Conservation (phyloP, 2,797 vertebrate species). For the Periophthalmus magnuspinnatus region DNA sequence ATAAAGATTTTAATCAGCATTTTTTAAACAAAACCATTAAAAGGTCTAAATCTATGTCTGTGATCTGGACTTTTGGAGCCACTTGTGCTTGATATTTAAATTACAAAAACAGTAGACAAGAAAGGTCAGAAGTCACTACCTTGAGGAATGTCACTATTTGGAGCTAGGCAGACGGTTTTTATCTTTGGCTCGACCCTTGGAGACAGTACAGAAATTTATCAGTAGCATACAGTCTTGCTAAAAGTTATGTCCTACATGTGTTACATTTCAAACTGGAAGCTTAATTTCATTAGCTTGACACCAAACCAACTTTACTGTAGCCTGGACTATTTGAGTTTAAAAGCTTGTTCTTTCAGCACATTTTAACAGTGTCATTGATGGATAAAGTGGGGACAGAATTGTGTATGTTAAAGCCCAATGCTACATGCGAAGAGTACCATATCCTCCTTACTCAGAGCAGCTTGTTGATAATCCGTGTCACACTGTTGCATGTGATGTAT, state of each 20-base stretch:
- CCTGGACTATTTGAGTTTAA: constrained; percentile 17
- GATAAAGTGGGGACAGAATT: constrained; percentile 10
- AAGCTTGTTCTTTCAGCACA: constrained; percentile 21
- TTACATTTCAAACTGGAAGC: constrained; percentile 10
- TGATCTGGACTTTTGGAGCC: constrained; percentile 19
- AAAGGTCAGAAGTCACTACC: constrained; percentile 34
- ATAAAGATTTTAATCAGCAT: constrained; percentile 20
- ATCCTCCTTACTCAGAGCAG: constrained; percentile 23
- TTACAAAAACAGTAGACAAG: constrained; percentile 12
- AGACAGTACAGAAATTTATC: constrained; percentile 3
- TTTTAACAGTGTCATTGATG: constrained; percentile 26
- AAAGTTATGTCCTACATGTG: background rate
- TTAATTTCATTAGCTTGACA: background rate
- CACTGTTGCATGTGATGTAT: constrained; percentile 47
- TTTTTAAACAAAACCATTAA: constrained; percentile 17
- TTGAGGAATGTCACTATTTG: constrained; percentile 19
- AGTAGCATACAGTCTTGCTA: background rate
- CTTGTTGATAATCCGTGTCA: constrained; percentile 39
- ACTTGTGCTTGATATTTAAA: constrained; percentile 20
- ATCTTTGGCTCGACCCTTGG: constrained; percentile 12
- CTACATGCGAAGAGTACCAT: constrained; percentile 26
- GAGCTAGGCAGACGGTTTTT: constrained; percentile 10
- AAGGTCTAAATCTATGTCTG: constrained; percentile 16
- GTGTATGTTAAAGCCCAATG: constrained; percentile 10
- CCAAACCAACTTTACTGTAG: constrained; percentile 10